phyloP scores from a whole-genome alignment of 1,140 invertebrate genomes.

The Mizuhopecten yessoensis region DNA sequence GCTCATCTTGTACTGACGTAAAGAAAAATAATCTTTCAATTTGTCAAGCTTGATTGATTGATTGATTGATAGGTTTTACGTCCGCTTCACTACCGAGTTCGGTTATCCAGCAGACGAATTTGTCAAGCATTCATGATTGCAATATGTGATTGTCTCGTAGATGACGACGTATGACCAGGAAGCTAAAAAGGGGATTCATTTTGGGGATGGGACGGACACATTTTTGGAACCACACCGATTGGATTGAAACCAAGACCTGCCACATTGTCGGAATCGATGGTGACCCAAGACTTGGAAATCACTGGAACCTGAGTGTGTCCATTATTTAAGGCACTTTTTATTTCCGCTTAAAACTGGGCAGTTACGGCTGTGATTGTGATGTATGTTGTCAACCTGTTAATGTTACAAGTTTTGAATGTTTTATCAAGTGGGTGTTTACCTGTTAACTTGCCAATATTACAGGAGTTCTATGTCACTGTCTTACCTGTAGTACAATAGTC shows the following conservation, averaged over 20 bases:
- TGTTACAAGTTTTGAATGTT: background rate
- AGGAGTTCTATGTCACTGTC: background rate
- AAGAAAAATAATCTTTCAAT: no score
- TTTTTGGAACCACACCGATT: background rate
- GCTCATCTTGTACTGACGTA: no score
- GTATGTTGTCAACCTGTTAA: slow-evolving; percentile 4
- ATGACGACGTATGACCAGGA: background rate
- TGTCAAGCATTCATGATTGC: no score
- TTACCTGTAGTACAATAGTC: background rate
- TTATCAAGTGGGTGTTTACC: background rate
- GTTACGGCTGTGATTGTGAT: slow-evolving; percentile 17
- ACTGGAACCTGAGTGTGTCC: slow-evolving; percentile 9
- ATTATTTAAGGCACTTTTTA: background rate
- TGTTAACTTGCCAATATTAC: background rate
- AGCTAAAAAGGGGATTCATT: background rate
- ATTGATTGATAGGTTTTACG: no score
- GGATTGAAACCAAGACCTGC: no score
- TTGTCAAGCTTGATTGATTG: no score
- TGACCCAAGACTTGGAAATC: background rate
- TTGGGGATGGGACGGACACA: background rate
- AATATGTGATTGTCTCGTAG: background rate
- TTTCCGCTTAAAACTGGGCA: slow-evolving; percentile 12
- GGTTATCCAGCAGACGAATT: no score
- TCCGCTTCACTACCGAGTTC: no score
- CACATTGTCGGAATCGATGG: no score